Conservation (phyloP, 2,888 invertebrate species). For the Epiblema foenella region DNA sequence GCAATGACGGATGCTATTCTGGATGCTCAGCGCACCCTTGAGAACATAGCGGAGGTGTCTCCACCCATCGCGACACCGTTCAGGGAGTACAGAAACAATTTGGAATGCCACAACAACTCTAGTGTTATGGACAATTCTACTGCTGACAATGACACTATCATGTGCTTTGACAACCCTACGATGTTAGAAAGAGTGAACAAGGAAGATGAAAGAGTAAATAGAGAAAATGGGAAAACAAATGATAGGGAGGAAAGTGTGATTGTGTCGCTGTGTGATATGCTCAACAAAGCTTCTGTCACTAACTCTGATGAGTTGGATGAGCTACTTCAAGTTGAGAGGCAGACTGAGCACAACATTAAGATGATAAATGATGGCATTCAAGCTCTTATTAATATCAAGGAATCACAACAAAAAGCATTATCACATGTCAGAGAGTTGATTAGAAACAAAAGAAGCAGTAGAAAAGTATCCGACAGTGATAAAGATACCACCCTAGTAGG, state of each 20-base stretch:
- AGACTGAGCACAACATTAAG: conserved; percentile 61
- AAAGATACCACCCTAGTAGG: conserved; percentile 53
- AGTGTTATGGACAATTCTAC: conserved; percentile 61
- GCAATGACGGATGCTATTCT: conserved; percentile 55
- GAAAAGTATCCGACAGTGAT: conserved; percentile 48
- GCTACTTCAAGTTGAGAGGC: conserved; percentile 62
- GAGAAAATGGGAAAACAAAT: conserved; percentile 1
- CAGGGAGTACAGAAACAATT: conserved; percentile 68
- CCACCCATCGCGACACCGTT: conserved; percentile 75
- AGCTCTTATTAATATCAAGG: conserved; percentile 61
- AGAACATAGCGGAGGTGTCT: conserved; percentile 65
- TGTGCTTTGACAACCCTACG: conserved; percentile 66
- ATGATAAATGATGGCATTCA: conserved; percentile 64
- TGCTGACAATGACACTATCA: conserved; percentile 65
- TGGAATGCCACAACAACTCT: conserved; percentile 68
- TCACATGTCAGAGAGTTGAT: conserved; percentile 63
- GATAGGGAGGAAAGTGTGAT: conserved; percentile 72
- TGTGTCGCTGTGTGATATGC: conserved; percentile 70
- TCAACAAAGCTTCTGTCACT: conserved; percentile 67
- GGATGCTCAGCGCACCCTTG: conserved; percentile 57
- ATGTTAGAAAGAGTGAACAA: conserved; percentile 51
- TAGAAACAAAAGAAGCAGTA: conserved; percentile 54
- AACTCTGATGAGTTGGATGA: conserved; percentile 58
- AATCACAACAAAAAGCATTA: conserved; percentile 65
- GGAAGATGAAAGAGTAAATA: conserved; percentile 20